Evolutionary conservation across 2,113 vertebrate species (phyloP).

Genomic region (human (Homo sapiens)): GRCh38 chr13:58652001-58652500

Average conservation of each 20-base stretch:
- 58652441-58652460: background rate
- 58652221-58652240: background rate
- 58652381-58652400: background rate
- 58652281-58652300: background rate
- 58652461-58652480: background rate
- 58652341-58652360: background rate
- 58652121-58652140: background rate
- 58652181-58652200: background rate
- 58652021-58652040: background rate
- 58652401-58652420: background rate
- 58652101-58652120: background rate
- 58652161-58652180: background rate
- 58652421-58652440: accelerated
- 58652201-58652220: background rate
- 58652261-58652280: background rate
- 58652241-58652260: background rate
- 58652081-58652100: background rate
- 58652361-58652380: background rate
- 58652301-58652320: background rate
- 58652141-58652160: background rate
- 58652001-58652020: background rate
- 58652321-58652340: accelerated
- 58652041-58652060: background rate
- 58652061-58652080: background rate
- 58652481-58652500: constrained; percentile 38